Base-by-base conservation (phyloP, 2,113 vertebrate genomes). In the Sterna hirundo region DNA sequence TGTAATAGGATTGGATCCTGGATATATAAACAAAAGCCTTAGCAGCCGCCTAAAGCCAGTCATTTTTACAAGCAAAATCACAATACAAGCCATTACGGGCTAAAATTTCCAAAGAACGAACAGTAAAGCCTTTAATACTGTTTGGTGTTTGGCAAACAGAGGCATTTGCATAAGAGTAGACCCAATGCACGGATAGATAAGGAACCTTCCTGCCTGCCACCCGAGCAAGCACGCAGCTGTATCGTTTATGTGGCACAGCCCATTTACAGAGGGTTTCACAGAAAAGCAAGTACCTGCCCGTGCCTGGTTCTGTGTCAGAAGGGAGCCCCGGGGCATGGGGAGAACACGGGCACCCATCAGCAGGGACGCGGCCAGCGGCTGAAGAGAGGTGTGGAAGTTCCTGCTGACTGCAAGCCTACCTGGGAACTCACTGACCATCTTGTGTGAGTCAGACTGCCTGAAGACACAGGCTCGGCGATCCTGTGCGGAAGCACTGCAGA, bases 131-230 rank as follows among this genome's bases (percentile, higher is more conserved):
- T 88, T 16, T 40, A 27, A 19, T n/a, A 49, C 1, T 7, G 27
- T 26, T 49, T 15, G 36, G 17, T 77, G 49, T 7, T 86, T 1
- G 3, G 75, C 54, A 49, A 22, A 23, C 1, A 52, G 58, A 93
- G 15, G 23, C 5, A 3, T 83, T 71, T 65, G 30, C 26, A 0
- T 27, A 6, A 10, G 66, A 72, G 54, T 2, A 36, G 26, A 12
- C 1, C 1, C 34, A 8, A 38, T 8, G 10, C 29, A 4, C 0
- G 15, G 26, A 1, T 2, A 23, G 90, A 18, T 18, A 13, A 62
- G 75, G 66, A 85, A 13, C 30, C 19, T 42, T 49, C 51, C 72
- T 6, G 25, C 36, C 25, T 13, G 22, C 0, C 25, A 40, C 51
- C 14, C 1, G 4, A 3, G 36, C 0, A 0, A 77, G 64, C 13